Evolutionary conservation across 2,113 vertebrate species (phyloP).

Genomic region (Psilopsiagon aymara): DNA sequence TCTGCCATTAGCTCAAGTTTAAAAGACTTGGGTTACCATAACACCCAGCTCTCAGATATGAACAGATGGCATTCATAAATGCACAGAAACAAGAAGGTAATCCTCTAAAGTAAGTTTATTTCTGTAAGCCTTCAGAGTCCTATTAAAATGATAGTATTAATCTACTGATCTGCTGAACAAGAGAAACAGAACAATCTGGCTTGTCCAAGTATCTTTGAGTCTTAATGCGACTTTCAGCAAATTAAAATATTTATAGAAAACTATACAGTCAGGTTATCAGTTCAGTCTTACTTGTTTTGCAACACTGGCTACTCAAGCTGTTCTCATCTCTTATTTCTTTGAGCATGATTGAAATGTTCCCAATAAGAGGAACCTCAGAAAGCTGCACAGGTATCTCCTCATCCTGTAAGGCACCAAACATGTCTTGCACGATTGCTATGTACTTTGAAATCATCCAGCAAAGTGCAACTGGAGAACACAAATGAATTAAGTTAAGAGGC

Average conservation of each 20-base stretch:
- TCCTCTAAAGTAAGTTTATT: conserved; percentile 55
- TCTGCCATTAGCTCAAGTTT: conserved; percentile 30
- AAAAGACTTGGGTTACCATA: conserved; percentile 59
- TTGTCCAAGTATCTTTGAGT: not conserved
- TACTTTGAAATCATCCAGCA: not conserved
- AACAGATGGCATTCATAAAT: conserved; percentile 64
- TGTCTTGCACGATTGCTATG: not conserved
- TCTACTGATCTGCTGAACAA: conserved; percentile 11
- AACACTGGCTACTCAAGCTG: not conserved
- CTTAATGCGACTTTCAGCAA: not conserved
- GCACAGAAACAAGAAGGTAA: conserved; percentile 49
- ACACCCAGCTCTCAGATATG: conserved; percentile 7
- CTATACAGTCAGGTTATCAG: not conserved
- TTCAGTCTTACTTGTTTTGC: not conserved
- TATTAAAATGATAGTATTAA: not conserved
- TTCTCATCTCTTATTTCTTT: not conserved
- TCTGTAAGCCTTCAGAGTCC: conserved; percentile 22
- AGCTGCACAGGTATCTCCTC: not conserved
- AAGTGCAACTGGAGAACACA: not conserved
- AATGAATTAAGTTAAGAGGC: not conserved
- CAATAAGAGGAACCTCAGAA: not conserved
- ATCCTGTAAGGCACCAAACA: not conserved
- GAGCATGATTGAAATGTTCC: not conserved
- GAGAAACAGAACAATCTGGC: not conserved
- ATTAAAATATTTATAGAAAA: not conserved